Percentiles rank a stretch among this genome's conserved stretches.
phyloP scores from a whole-genome alignment of 2,888 invertebrate species.

The Dynastes maya region DNA sequence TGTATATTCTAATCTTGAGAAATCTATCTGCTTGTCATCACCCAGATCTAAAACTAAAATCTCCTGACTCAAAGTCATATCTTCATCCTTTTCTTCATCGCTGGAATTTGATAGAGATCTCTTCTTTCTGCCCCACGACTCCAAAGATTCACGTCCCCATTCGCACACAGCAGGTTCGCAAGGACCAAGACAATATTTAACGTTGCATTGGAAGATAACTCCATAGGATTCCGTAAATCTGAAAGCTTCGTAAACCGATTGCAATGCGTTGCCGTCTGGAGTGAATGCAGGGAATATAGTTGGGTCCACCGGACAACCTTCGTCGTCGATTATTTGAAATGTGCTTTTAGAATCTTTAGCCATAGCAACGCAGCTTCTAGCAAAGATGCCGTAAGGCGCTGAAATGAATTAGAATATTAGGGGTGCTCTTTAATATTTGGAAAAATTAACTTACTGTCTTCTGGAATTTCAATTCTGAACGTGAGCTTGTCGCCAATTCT shows the following conservation, averaged over 20 bases:
- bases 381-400: constrained; percentile 97
- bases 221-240: constrained; percentile 97
- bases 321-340: constrained; percentile 96
- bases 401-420: constrained; percentile 58
- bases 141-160: constrained; percentile 91
- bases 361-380: constrained; percentile 96
- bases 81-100: constrained; percentile 80
- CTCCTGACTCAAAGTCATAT: constrained; percentile 95
- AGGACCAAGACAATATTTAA: constrained; percentile 95
- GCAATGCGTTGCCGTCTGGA: constrained; percentile 91
- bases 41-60: constrained; percentile 94
- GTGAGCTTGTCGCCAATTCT: constrained; percentile 95
- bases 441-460: constrained; percentile 84
- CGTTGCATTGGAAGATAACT: constrained; percentile 97
- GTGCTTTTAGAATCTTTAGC: constrained; percentile 97
- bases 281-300: constrained; percentile 94
- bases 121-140: constrained; percentile 92
- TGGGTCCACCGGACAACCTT: constrained; percentile 94
- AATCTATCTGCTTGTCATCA: constrained; percentile 89
- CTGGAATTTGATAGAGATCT: constrained; percentile 80
- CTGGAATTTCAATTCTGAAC: constrained; percentile 96
- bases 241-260: constrained; percentile 95
- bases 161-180: constrained; percentile 95
- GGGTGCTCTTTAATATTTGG: not conserved
- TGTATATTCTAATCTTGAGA: constrained; percentile 83